Evolutionary conservation across 2,113 vertebrate genomes (phyloP).

Genomic region (Xyrauchen texanus): DNA sequence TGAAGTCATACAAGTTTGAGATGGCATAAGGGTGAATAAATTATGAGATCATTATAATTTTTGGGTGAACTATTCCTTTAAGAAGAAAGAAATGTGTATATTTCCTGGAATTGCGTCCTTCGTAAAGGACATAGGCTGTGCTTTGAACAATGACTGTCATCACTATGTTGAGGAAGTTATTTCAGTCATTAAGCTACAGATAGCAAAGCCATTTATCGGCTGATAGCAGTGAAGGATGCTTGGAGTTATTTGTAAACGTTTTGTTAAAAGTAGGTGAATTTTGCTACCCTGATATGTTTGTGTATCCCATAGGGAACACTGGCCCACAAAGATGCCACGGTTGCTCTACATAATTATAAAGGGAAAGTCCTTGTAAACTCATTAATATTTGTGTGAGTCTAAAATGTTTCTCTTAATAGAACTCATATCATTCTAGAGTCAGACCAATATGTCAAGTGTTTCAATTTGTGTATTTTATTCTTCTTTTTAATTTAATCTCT

Average conservation of each 20-base stretch:
- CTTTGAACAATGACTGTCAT: conserved; percentile 23
- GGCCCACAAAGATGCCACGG: conserved; percentile 78
- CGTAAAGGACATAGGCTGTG: conserved; percentile 20
- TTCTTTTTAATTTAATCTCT: too few species aligned
- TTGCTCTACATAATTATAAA: conserved; percentile 82
- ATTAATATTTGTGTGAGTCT: conserved; percentile 77
- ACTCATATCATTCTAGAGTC: background rate
- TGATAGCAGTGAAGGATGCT: conserved; percentile 68
- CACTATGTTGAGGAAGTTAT: conserved; percentile 43
- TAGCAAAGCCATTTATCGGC: conserved; percentile 65
- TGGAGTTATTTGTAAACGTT: conserved; percentile 75
- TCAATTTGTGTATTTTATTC: too few species aligned
- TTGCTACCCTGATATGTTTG: conserved; percentile 77
- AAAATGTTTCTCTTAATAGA: conserved; percentile 51
- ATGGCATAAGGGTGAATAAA: too few species aligned
- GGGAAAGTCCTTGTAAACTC: conserved; percentile 78
- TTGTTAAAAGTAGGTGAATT: conserved; percentile 79
- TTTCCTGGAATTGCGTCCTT: conserved; percentile 39
- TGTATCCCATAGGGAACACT: conserved; percentile 72
- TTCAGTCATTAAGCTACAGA: conserved; percentile 71
- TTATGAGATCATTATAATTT: too few species aligned
- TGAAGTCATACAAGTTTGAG: background rate
- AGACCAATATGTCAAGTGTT: background rate
- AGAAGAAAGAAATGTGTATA: background rate
- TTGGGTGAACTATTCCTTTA: too few species aligned